Evolutionary conservation across 2,797 vertebrate species (phyloP).

Genomic region (Amniataba percoides): DNA sequence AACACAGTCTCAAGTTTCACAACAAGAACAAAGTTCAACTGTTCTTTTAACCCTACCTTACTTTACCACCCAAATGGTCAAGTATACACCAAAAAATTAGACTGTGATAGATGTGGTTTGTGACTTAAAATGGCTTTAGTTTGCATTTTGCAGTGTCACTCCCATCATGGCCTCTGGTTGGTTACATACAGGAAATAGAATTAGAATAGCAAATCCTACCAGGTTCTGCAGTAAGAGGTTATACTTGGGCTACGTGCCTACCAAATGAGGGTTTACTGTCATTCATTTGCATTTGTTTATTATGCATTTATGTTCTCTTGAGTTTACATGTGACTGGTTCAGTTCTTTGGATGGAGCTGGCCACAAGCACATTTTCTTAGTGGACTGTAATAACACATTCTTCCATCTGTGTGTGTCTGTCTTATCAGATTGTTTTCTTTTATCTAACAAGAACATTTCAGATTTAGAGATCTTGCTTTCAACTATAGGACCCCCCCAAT

Average conservation of each 20-base stretch:
- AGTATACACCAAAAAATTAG: too few species aligned
- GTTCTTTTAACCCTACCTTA: too few species aligned
- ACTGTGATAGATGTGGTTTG: conserved; percentile 6
- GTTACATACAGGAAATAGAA: background rate
- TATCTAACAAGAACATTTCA: background rate
- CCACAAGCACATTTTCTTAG: background rate
- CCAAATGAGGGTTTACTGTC: background rate
- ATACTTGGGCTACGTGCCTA: background rate
- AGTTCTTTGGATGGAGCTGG: background rate
- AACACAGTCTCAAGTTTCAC: background rate
- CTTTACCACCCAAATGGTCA: too few species aligned
- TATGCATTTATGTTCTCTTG: background rate
- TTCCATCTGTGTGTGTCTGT: background rate
- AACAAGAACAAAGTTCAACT: background rate
- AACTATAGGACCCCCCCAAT: too few species aligned
- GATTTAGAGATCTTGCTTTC: background rate
- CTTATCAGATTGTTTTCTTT: background rate
- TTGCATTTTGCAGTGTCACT: background rate
- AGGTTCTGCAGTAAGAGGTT: background rate
- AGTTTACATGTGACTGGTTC: background rate
- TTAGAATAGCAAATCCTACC: background rate
- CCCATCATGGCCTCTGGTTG: background rate
- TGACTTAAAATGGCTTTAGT: background rate
- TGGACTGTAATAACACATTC: conserved; percentile 2
- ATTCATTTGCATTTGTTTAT: background rate